Evolutionary conservation across 1,140 invertebrate genomes (phyloP).

Genomic region (Thrips palmi): DNA sequence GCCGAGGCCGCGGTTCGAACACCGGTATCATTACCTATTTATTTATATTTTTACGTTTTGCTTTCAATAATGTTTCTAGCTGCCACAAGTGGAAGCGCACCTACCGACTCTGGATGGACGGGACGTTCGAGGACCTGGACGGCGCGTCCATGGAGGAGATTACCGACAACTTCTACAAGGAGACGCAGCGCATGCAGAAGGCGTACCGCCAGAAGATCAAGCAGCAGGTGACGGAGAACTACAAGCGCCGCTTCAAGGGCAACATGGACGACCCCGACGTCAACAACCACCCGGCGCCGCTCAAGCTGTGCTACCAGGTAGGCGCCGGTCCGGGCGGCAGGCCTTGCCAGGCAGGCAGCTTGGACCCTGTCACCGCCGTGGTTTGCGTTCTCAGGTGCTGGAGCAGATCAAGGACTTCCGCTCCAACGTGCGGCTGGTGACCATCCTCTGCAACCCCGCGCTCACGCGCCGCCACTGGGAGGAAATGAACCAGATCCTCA

Average conservation of each 20-base stretch:
- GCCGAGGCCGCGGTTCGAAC: too few relatives aligned
- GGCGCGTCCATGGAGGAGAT: conserved; percentile 47
- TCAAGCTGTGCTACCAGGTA: conserved; percentile 53
- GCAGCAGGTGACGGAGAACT: conserved; percentile 45
- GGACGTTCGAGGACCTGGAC: conserved; percentile 69
- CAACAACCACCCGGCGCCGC: conserved; percentile 52
- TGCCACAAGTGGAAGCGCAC: conserved; percentile 59
- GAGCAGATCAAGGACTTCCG: not conserved
- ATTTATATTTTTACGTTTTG: conserved; percentile 29
- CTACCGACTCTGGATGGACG: conserved; percentile 75
- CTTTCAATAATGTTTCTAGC: too few relatives aligned
- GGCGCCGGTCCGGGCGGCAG: too few relatives aligned
- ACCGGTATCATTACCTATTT: conserved; percentile 29
- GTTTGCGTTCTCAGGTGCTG: too few relatives aligned
- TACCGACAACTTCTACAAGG: conserved; percentile 47
- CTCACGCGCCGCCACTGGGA: conserved; percentile 78
- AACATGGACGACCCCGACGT: conserved; percentile 57
- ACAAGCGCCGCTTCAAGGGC: conserved; percentile 39
- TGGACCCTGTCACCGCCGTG: too few relatives aligned
- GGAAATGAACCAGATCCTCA: conserved; percentile 68
- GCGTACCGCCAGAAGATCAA: conserved; percentile 61
- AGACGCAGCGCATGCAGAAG: conserved; percentile 53
- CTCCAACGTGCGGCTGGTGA: conserved; percentile 54
- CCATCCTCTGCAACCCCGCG: conserved; percentile 74
- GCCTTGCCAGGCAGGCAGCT: too few relatives aligned